Percentiles rank a stretch among this genome's conserved stretches.
These are phyloP conservation scores for Drosophila bocqueti DNA, from an alignment of 1,140 invertebrate genomes.

Conservation along the genomic window DNA sequence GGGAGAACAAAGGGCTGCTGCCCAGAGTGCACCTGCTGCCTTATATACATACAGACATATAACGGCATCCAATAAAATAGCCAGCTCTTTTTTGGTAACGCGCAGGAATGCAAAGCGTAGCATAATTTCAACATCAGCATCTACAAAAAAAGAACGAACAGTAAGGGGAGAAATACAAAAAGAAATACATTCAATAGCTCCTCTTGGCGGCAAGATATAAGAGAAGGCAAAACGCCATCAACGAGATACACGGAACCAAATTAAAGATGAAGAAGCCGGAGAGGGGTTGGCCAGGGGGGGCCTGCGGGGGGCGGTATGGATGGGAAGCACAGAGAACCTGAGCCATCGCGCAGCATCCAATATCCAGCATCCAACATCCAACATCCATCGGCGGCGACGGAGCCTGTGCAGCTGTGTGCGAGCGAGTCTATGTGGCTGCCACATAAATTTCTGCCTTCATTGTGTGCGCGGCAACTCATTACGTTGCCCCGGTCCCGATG, in stretches of 20 bases:
- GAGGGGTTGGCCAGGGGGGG: not conserved
- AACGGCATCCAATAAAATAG: constrained; percentile 45
- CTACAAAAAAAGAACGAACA: constrained; percentile 8
- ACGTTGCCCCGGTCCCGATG: constrained; percentile 29
- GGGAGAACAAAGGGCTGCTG: constrained; percentile 21
- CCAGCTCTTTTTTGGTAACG: constrained; percentile 27
- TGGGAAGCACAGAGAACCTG: constrained; percentile 1
- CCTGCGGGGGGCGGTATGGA: not conserved
- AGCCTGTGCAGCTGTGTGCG: constrained; percentile 44
- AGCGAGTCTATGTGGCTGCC: constrained; percentile 72
- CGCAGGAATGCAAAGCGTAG: constrained; percentile 73
- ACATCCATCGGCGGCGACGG: constrained; percentile 9
- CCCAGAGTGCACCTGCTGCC: constrained; percentile 49
- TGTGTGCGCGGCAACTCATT: constrained; percentile 63
- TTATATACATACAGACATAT: constrained; percentile 16
- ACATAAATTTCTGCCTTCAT: constrained; percentile 68
- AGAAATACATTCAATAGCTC: constrained; percentile 64
- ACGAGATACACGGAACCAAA: constrained; percentile 82
- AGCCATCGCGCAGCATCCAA: constrained; percentile 7
- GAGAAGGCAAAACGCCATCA: constrained; percentile 82
- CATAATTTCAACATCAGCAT: constrained; percentile 71
- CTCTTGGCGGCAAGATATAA: constrained; percentile 73
- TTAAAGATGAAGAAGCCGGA: constrained; percentile 79
- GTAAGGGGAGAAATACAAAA: constrained; percentile 38
- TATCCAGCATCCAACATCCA: constrained; percentile 4